Conservation (phyloP, 2,888 invertebrate genomes). For the Aleiodes alternator region DNA sequence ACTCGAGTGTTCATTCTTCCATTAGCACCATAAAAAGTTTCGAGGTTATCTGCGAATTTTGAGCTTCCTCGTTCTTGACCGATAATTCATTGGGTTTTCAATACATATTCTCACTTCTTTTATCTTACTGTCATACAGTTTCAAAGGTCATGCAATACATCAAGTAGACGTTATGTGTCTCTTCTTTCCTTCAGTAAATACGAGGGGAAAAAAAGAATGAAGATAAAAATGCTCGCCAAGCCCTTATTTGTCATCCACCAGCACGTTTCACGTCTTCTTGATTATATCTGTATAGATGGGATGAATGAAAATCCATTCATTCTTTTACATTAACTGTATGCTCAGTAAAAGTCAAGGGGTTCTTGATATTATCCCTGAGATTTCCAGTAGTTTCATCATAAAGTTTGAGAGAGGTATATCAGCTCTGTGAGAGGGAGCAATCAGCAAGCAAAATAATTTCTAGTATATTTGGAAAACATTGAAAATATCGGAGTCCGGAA, state of each 20-base stretch:
- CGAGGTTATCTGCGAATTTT: no score
- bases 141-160: background rate
- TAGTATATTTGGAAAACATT: no score
- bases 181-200: background rate
- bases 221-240: conserved; percentile 21
- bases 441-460: no score
- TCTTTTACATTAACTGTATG: conserved; percentile 5
- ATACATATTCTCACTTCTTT: background rate
- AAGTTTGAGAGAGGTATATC: conserved; percentile 2
- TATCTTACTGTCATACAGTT: background rate
- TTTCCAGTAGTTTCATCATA: background rate
- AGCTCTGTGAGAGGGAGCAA: no score
- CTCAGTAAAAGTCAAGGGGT: conserved; percentile 29
- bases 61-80: no score
- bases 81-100: background rate
- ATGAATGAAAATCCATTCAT: conserved; percentile 25
- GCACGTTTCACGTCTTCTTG: background rate
- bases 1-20: no score
- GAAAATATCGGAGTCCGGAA: no score
- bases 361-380: background rate
- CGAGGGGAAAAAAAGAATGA: background rate
- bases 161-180: background rate
- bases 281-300: conserved; percentile 9
- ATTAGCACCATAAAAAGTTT: no score
- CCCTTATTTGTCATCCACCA: conserved; percentile 36